Base-by-base conservation (phyloP, 1,140 invertebrate species). In the Apis florea region DNA sequence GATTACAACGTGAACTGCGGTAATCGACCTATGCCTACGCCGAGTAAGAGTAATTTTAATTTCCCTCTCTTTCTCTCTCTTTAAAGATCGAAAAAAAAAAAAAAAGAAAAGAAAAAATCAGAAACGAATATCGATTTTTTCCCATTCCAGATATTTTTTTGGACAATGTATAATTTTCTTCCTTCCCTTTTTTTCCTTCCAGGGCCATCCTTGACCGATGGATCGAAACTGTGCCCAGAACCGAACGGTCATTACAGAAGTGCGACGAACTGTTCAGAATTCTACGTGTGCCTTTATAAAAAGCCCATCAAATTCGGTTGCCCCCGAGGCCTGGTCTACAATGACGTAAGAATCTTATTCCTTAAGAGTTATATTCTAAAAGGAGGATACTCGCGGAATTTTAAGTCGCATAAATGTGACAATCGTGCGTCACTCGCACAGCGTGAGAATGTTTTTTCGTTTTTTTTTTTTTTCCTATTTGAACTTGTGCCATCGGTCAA, bases 241-340 rank as follows among this genome's bases (percentile, higher is more conserved):
- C 83, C 88, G 66, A 94, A 94, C 87, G 95, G 95, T 67, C 94
- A 94, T 4, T 96, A 95, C 91, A 94, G 95, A 84, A 95, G 95
- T 89, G 92, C 93, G 69, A 93, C 90, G 15, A 95, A 96, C 91
- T 96, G 96, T 83, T 95, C 95, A 77, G 95, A 95, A 88, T 96
- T 96, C 92, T 96, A 95, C 91, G 94, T 96, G 11, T 96, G 96
- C 89, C 93, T 95, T 31, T 89, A 90, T 79, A 92, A 94, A 78
- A 91, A 92, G 59, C 95, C 96, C n/a, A 93, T 95, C 70, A 95
- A 94, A 87, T 96, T 96, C 90, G 89, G 91, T 67, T 96, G 96
- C 89, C 95, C 95, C 47, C 93, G 88, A 67, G 94, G 95, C 63
- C 92, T 96, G 63, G 93, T 94, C 83, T 96, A 95, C 89, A 96